Conservation (phyloP, 2,888 invertebrate genomes). For the Theodoxus fluviatilis region DNA sequence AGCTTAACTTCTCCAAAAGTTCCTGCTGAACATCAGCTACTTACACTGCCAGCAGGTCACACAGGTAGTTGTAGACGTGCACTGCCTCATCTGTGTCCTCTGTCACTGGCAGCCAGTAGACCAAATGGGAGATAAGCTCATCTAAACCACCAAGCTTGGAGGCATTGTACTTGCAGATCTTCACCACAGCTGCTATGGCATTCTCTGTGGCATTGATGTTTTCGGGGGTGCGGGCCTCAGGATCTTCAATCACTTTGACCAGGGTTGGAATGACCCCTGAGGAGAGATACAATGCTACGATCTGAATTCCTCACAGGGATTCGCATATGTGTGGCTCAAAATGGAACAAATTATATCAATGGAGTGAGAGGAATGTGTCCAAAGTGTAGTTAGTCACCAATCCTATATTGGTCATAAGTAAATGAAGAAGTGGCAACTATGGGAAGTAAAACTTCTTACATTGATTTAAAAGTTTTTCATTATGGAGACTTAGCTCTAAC, state of each 20-base stretch:
- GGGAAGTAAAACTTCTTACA: too few species aligned
- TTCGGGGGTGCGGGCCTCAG: conserved; percentile 80
- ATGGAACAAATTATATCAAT: too few species aligned
- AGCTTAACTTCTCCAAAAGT: too few species aligned
- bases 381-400: too few species aligned
- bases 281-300: conserved; percentile 5
- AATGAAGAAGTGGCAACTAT: too few species aligned
- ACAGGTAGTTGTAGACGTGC: conserved; percentile 92
- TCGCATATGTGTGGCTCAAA: too few species aligned
- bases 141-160: conserved; percentile 75
- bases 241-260: conserved; percentile 82
- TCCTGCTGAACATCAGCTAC: conserved; percentile 28
- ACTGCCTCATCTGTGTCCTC: conserved; percentile 96
- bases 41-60: conserved; percentile 86
- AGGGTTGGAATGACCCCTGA: conserved; percentile 82
- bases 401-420: too few species aligned
- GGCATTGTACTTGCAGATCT: conserved; percentile 85
- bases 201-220: conserved; percentile 96
- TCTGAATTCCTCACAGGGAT: background rate
- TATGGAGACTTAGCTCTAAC: too few species aligned
- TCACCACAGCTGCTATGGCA: conserved; percentile 96
- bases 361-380: too few species aligned
- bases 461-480: too few species aligned
- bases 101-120: conserved; percentile 93
- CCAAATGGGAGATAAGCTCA: conserved; percentile 89